These are phyloP conservation scores for Delphinus delphis DNA, from an alignment of 2,113 vertebrate species.

Conservation along the genomic window DNA sequence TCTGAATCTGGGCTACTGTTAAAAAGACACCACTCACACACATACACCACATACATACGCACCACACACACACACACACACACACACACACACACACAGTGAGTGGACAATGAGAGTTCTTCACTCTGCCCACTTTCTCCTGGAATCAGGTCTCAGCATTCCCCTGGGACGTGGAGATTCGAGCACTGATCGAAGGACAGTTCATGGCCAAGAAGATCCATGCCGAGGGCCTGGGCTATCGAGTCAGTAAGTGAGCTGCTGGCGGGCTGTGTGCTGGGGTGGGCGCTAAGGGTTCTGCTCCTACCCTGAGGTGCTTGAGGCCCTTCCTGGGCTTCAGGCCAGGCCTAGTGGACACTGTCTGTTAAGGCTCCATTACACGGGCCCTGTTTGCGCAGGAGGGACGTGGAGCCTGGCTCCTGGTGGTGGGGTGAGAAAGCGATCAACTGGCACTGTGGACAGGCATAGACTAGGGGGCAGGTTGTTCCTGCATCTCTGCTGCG, in stretches of 20 bases:
- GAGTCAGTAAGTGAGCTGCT: slow-evolving; percentile 88
- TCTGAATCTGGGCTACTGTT: not conserved
- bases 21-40: not conserved
- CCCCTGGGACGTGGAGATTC: slow-evolving; percentile 87
- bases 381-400: not conserved
- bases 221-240: slow-evolving; percentile 94
- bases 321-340: not conserved
- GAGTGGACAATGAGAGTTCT: no score
- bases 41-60: not conserved
- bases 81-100: fast-evolving
- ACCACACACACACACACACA: no score
- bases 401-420: not conserved
- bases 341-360: fast-evolving
- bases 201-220: slow-evolving; percentile 96
- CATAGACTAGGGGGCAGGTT: fast-evolving
- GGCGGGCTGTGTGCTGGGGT: not conserved
- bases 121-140: not conserved
- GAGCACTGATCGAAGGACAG: slow-evolving; percentile 95
- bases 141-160: slow-evolving; percentile 86
- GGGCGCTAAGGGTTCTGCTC: not conserved
- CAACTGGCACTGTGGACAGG: fast-evolving
- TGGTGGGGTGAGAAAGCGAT: not conserved
- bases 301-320: not conserved
- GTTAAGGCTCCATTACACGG: no score
- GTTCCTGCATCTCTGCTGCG: not conserved